A percentile compares a stretch with the other conserved stretches of the same genome.
Evolutionary conservation across 1,140 invertebrate species (phyloP).

Genomic region (Drosophila punjabiensis): DNA sequence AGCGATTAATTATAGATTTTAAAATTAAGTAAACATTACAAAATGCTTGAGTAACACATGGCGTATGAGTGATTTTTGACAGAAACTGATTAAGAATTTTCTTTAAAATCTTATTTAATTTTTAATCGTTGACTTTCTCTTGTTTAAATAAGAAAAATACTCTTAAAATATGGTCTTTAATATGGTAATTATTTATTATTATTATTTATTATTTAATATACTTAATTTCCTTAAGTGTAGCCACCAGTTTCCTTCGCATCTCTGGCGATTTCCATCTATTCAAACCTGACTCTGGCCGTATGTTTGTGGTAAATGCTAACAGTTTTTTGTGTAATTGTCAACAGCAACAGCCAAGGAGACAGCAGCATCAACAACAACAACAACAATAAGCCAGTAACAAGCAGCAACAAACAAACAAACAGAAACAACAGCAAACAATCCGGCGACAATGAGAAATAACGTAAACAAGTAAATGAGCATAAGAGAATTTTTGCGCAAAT

Average conservation of each 20-base stretch:
- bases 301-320: slow-evolving; percentile 78
- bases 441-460: slow-evolving; percentile 72
- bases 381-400: slow-evolving; percentile 17
- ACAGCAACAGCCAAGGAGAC: slow-evolving; percentile 47
- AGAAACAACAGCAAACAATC: slow-evolving; percentile 41
- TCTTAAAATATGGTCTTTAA: neutral
- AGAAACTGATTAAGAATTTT: neutral
- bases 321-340: slow-evolving; percentile 82
- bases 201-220: neutral
- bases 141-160: neutral
- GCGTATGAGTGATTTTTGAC: neutral
- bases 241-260: neutral
- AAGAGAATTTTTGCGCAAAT: slow-evolving; percentile 72
- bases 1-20: neutral
- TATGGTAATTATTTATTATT: neutral
- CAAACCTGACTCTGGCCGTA: slow-evolving; percentile 54
- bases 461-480: slow-evolving; percentile 78
- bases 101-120: neutral
- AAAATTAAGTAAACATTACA: neutral
- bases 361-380: neutral
- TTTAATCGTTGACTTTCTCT: neutral
- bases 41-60: neutral
- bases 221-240: neutral
- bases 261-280: slow-evolving; percentile 57
- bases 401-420: slow-evolving; percentile 16